These are phyloP conservation scores for Nycticebus coucang DNA, from an alignment of 2,113 vertebrate species.

Conservation along the genomic window DNA sequence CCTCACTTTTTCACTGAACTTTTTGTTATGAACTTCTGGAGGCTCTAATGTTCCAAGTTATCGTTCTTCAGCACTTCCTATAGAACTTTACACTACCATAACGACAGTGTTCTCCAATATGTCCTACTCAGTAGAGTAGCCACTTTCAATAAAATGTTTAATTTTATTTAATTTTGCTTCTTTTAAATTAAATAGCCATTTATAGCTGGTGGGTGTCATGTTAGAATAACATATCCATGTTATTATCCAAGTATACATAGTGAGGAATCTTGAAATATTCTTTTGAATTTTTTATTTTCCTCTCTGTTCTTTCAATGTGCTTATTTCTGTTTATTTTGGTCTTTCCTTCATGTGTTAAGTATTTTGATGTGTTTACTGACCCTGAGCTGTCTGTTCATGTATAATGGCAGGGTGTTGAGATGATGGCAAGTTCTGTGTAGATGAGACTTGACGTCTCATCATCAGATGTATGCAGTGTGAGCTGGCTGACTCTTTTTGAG, in stretches of 20 bases:
- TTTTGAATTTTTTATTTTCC: not conserved
- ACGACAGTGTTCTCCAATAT: not conserved
- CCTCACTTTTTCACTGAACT: not conserved
- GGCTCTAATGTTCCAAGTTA: not conserved
- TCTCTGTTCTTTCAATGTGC: not conserved
- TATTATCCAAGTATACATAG: no score
- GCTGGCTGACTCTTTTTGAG: not conserved
- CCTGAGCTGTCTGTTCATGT: not conserved
- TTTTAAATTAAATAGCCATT: not conserved
- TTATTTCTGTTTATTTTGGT: not conserved
- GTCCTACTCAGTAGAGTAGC: not conserved
- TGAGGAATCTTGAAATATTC: not conserved
- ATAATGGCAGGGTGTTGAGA: fast-evolving
- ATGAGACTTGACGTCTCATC: not conserved
- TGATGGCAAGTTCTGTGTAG: not conserved
- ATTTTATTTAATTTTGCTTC: conserved; percentile 11
- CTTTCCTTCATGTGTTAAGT: not conserved
- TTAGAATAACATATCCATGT: not conserved
- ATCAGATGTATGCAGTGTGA: not conserved
- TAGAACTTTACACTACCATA: not conserved
- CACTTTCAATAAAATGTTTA: not conserved
- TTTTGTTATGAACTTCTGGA: not conserved
- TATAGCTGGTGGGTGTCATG: not conserved
- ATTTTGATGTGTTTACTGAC: not conserved
- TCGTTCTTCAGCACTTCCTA: not conserved